These are phyloP conservation scores for Melitaea athalia DNA, from an alignment of 2,888 invertebrate species.

Conservation along the genomic window DNA sequence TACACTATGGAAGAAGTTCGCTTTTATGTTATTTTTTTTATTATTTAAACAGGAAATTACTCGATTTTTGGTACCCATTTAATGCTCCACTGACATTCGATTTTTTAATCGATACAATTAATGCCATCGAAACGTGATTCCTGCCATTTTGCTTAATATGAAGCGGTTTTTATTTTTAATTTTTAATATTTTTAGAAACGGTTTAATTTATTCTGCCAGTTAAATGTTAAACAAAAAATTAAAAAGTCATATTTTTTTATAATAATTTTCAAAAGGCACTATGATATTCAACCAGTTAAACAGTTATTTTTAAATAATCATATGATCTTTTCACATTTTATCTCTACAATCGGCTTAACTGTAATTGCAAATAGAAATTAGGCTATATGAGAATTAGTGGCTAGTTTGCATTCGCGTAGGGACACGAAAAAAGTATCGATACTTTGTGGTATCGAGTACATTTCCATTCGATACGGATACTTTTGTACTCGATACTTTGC, in stretches of 20 bases:
- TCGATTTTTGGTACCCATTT: conserved; percentile 67
- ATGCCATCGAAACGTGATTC: conserved; percentile 37
- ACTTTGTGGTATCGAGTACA: no score
- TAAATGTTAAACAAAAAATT: background rate
- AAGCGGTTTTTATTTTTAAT: background rate
- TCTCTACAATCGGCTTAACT: background rate
- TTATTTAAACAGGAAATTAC: conserved; percentile 73
- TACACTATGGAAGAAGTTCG: conserved; percentile 59
- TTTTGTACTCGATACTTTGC: no score
- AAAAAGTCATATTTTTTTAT: background rate
- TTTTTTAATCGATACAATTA: conserved; percentile 41
- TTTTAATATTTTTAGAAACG: background rate
- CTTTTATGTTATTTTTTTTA: conserved; percentile 61
- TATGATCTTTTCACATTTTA: background rate
- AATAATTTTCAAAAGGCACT: background rate
- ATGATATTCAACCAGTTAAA: background rate
- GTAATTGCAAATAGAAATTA: conserved; percentile 6
- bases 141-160: conserved; percentile 28
- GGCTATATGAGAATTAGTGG: background rate
- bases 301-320: no score
- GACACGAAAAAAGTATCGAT: no score
- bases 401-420: background rate
- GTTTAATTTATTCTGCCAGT: background rate
- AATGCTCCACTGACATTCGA: conserved; percentile 58
- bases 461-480: no score